These are phyloP conservation scores for Stichopus chloronotus DNA, from an alignment of 35 echinoderm and acorn worm species.

Conservation along the genomic window DNA sequence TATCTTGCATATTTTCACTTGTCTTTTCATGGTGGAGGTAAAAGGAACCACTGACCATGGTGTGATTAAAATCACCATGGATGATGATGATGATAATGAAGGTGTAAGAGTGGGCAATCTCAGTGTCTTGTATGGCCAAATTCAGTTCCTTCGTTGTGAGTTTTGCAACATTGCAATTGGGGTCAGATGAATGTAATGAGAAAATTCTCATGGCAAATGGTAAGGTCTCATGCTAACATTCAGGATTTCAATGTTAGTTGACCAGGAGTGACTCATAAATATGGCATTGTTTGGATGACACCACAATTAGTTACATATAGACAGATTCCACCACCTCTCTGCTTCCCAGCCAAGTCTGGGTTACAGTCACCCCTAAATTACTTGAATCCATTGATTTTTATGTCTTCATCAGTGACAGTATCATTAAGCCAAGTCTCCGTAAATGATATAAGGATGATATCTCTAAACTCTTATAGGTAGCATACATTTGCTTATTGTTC, in stretches of 20 bases:
- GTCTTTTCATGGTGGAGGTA: too few relatives aligned
- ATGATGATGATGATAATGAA: not conserved
- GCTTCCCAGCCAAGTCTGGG: too few relatives aligned
- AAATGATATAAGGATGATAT: not conserved
- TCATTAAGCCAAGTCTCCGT: conserved; percentile 1
- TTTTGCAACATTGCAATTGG: conserved; percentile 10
- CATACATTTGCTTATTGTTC: not conserved
- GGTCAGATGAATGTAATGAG: not conserved
- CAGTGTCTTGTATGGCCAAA: not conserved
- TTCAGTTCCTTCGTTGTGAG: not conserved
- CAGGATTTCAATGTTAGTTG: not conserved
- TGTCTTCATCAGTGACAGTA: not conserved
- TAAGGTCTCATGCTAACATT: not conserved
- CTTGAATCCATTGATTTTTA: not conserved
- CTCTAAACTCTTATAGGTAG: not conserved
- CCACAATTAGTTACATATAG: not conserved
- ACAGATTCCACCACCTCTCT: not conserved
- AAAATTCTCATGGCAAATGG: not conserved
- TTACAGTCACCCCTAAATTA: not conserved
- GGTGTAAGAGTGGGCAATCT: not conserved
- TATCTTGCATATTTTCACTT: too few relatives aligned
- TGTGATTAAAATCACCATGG: not conserved
- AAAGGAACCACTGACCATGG: not conserved
- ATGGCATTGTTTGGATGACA: not conserved
- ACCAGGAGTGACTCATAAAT: not conserved